Evolutionary conservation across 2,797 vertebrate species (phyloP).

Genomic region (Chaetodon trifasciatus): DNA sequence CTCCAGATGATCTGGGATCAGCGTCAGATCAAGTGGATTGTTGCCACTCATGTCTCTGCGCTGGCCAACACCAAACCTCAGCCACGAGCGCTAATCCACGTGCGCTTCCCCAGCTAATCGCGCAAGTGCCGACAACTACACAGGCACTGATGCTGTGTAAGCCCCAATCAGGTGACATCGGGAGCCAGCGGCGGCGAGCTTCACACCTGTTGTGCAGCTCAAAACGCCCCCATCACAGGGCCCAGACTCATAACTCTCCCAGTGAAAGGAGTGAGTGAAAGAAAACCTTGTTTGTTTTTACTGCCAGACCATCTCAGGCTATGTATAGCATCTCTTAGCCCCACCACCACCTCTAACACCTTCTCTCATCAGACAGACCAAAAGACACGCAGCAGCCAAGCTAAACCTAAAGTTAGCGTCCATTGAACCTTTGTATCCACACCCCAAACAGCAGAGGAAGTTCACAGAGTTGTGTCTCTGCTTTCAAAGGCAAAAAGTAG

Average conservation of each 20-base stretch:
- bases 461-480: neutral
- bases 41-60: constrained; percentile 44
- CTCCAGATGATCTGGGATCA: constrained; percentile 71
- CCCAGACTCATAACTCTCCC: constrained; percentile 85
- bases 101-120: constrained; percentile 60
- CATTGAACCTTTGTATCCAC: constrained; percentile 12
- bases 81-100: constrained; percentile 76
- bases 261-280: constrained; percentile 85
- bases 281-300: constrained; percentile 90
- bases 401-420: constrained; percentile 49
- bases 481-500: neutral
- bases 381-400: constrained; percentile 34
- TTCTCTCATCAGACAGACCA: constrained; percentile 46
- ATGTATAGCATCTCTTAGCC: constrained; percentile 80
- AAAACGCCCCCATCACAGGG: constrained; percentile 57
- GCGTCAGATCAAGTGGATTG: constrained; percentile 68
- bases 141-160: constrained; percentile 55
- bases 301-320: constrained; percentile 80
- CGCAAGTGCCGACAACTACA: constrained; percentile 67
- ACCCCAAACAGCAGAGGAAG: constrained; percentile 11
- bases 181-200: constrained; percentile 56
- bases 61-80: constrained; percentile 36
- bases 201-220: constrained; percentile 83
- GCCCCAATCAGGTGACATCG: constrained; percentile 77
- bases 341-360: constrained; percentile 33